These are phyloP conservation scores for Zoanthus sansibaricus DNA, from an alignment of 92 coral and sea anemone species.

Conservation along the genomic window DNA sequence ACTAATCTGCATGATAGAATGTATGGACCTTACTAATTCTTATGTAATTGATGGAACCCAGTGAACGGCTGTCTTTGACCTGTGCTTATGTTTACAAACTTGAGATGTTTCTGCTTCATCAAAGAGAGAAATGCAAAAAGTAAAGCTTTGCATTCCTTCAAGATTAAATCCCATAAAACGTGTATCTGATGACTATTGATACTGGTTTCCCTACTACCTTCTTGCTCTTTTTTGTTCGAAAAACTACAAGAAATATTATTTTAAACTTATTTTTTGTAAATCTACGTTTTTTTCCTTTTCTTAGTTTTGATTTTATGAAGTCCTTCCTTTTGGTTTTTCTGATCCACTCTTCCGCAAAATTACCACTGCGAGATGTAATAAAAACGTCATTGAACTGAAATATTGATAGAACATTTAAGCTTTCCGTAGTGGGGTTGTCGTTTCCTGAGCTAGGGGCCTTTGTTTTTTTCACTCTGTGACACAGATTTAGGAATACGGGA, in stretches of 20 bases:
- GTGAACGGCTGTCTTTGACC: conserved; percentile 25
- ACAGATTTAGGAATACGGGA: no score
- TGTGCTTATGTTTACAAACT: background rate
- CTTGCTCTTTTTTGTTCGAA: background rate
- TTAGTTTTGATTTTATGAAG: background rate
- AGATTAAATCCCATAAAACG: no score
- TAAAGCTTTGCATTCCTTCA: background rate
- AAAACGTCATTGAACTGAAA: no score
- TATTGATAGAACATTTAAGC: no score
- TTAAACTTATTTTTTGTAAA: background rate
- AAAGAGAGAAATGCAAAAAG: no score
- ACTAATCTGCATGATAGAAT: background rate
- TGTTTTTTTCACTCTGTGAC: no score
- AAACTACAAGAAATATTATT: background rate
- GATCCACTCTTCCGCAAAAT: background rate
- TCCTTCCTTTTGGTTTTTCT: background rate
- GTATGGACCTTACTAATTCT: no score
- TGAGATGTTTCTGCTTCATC: background rate
- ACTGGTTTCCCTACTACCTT: background rate
- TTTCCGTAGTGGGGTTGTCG: no score
- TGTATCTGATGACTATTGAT: background rate
- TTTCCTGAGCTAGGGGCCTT: no score
- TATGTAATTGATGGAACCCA: background rate
- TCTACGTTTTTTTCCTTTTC: background rate
- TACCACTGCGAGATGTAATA: no score